A percentile compares a stretch with the other conserved stretches of the same genome.
Conservation (phyloP, 1,140 invertebrate genomes). For the Diorhabda sublineata region DNA sequence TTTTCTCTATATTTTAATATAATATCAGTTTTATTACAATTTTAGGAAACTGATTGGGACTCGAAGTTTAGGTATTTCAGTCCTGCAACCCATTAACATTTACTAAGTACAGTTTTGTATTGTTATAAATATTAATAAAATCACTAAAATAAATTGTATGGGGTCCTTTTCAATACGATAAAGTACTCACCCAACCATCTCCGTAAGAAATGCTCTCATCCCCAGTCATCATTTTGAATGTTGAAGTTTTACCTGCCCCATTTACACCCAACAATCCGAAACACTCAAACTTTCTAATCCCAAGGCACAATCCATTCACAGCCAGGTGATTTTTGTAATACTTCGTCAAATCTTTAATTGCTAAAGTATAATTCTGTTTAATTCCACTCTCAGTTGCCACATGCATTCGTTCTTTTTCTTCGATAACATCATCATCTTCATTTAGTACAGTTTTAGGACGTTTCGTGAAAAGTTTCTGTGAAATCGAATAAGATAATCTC, state of each 20-base stretch:
- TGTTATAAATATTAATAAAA: too few species aligned
- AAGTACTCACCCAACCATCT: conserved; percentile 36
- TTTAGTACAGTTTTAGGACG: conserved; percentile 15
- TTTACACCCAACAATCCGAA: conserved; percentile 88
- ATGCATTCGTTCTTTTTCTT: conserved; percentile 46
- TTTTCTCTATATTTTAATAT: too few species aligned
- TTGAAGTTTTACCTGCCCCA: conserved; percentile 74
- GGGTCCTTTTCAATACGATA: too few species aligned
- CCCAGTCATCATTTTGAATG: conserved; percentile 87
- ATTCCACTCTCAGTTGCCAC: conserved; percentile 30
- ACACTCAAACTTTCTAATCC: conserved; percentile 62
- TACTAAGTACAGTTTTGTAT: too few species aligned
- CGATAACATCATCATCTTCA: conserved; percentile 50
- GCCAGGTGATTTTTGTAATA: conserved; percentile 65
- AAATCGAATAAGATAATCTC: conserved; percentile 40
- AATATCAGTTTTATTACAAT: too few species aligned
- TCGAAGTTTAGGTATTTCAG: too few species aligned
- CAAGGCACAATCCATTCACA: conserved; percentile 69
- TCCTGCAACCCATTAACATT: too few species aligned
- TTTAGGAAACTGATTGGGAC: too few species aligned
- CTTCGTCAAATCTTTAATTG: conserved; percentile 59
- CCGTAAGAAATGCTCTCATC: conserved; percentile 56
- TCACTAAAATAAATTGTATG: too few species aligned
- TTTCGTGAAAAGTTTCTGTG: conserved; percentile 25
- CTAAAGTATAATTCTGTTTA: conserved; percentile 44